A percentile compares a stretch with the other conserved stretches of the same genome.
These are phyloP conservation scores for Biston betularia DNA, from an alignment of 2,888 invertebrate species.

Conservation along the genomic window DNA sequence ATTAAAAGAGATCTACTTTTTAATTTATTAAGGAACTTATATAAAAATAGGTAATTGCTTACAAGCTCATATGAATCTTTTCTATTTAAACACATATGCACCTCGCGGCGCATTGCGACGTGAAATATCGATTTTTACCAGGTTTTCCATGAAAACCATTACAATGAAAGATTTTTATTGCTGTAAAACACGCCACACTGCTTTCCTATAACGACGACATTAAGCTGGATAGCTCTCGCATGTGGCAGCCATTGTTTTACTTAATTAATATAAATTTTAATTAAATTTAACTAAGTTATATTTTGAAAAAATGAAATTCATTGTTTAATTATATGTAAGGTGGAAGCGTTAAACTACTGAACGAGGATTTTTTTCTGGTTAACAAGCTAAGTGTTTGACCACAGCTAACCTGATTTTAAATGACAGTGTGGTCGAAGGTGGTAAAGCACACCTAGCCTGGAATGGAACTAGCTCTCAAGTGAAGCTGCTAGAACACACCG, in stretches of 20 bases:
- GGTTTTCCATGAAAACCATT: conserved; percentile 39
- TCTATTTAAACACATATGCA: conserved; percentile 1
- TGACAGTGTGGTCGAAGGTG: too few relatives aligned
- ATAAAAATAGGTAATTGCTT: neutral
- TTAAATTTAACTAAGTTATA: too few relatives aligned
- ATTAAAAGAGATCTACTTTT: neutral
- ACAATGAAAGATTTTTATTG: conserved; percentile 45
- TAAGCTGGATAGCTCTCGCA: neutral
- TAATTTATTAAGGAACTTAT: neutral
- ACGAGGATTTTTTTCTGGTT: too few relatives aligned
- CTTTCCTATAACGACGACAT: conserved; percentile 16
- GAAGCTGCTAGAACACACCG: too few relatives aligned
- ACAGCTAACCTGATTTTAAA: too few relatives aligned
- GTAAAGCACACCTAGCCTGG: too few relatives aligned
- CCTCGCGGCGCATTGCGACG: conserved; percentile 52
- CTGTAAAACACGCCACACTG: conserved; percentile 47
- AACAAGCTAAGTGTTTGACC: too few relatives aligned
- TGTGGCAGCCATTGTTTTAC: neutral
- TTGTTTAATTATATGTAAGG: too few relatives aligned
- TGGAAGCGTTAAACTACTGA: too few relatives aligned
- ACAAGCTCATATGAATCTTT: neutral
- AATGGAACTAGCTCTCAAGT: too few relatives aligned
- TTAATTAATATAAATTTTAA: too few relatives aligned
- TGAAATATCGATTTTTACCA: conserved; percentile 45
- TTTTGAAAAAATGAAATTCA: too few relatives aligned